Evolutionary conservation across 2,888 invertebrate species (phyloP), one percentile per base, ranked within the genome.

Genomic region (Crematogaster levior): DNA sequence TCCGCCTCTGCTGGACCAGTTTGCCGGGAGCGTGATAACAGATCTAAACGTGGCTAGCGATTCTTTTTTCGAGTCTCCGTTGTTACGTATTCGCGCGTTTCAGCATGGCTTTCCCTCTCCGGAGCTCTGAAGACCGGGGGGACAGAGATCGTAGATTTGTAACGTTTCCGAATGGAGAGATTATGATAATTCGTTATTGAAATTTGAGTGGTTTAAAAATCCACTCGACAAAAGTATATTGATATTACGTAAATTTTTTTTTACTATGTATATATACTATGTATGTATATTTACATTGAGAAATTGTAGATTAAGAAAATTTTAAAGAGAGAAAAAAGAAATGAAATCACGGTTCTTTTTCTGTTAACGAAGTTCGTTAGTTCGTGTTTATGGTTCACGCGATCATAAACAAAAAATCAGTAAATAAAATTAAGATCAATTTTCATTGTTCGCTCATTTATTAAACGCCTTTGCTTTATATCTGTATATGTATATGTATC

Each of bases 1-100:
- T 68, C 73, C 15, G 72, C 37, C 63, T 58, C 56, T 40, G 37
- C 65, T 68, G 70, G 86, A 86, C 86, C 86, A 86, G 86, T 86
- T 73, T 30, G 79, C 65, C 58, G 58, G 63, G 83, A 83, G 60
- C n/a, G 40, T 40, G 74, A 82, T 82, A 86, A 86, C 66, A 37
- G 74, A 86, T 84, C 84, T 51, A 56, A 68, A 43, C 66, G 56
- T 53, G 53, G 40, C 43, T 30, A 43, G 66, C n/a, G 56, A 77
- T 68, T 77, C 56, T 56, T 68, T 66, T 34, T 34, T n/a, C 37
- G 51, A 46, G 18, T 56, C 56, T 65, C 75, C 53, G 77, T 10
- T 46, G 34, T 77, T 65, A 77, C 66, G 56, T 68, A 43, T 34
- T 60, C 34, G 18, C 34, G 56, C 30, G 24, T 30, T 65, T 51